Conservation (phyloP, 2,113 vertebrate genomes). For the Sinocyclocheilus anophthalmus region DNA sequence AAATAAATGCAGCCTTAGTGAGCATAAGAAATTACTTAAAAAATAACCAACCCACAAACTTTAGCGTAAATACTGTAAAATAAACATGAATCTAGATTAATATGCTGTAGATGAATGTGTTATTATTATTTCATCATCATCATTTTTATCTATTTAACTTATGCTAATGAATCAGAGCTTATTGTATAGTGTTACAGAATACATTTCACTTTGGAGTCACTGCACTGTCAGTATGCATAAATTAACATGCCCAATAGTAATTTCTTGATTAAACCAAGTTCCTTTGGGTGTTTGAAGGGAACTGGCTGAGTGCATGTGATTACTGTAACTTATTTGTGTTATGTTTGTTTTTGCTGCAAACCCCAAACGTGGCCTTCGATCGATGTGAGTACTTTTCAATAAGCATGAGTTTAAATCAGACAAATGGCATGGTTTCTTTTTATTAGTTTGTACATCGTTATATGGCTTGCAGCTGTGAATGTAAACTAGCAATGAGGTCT, state of each 20-base stretch:
- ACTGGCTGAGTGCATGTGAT: slow-evolving; percentile 59
- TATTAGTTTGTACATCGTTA: background rate
- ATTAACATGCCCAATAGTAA: background rate
- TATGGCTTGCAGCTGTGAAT: background rate
- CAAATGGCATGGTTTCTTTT: background rate
- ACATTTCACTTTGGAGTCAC: background rate
- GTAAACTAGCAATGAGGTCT: background rate
- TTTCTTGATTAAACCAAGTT: slow-evolving; percentile 6
- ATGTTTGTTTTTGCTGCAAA: slow-evolving; percentile 86
- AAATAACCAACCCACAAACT: background rate
- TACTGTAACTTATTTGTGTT: slow-evolving; percentile 93
- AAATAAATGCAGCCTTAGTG: background rate
- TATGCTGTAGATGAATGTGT: background rate
- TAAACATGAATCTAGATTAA: background rate
- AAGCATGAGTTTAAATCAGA: slow-evolving; percentile 29
- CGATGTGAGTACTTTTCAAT: slow-evolving; percentile 84
- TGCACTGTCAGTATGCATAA: background rate
- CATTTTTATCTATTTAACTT: background rate
- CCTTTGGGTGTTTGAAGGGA: background rate
- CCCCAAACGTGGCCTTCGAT: slow-evolving; percentile 81
- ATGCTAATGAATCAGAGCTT: background rate
- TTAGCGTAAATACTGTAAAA: background rate
- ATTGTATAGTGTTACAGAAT: slow-evolving; percentile 2
- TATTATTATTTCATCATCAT: background rate
- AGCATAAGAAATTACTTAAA: background rate